Conservation (phyloP, 2,888 invertebrate genomes). For the Acronicta alni region DNA sequence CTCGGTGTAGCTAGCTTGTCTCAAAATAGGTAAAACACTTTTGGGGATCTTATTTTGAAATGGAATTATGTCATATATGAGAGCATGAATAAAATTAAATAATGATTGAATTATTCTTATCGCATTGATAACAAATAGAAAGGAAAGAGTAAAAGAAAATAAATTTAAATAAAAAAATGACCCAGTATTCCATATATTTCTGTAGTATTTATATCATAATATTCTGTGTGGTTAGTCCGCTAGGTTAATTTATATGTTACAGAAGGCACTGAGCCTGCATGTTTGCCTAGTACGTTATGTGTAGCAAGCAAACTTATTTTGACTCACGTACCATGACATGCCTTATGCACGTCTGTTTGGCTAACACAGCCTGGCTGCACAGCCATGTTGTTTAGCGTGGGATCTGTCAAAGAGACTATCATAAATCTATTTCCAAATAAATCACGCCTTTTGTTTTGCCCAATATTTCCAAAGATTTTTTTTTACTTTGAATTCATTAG, state of each 20-base stretch:
- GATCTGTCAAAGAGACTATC: conserved; percentile 36
- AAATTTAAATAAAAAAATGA: too few relatives aligned
- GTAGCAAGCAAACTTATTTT: conserved; percentile 33
- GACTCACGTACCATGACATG: conserved; percentile 53
- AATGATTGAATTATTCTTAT: too few relatives aligned
- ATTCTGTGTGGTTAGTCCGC: conserved; percentile 13
- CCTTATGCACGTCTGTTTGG: conserved; percentile 52
- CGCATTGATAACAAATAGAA: too few relatives aligned
- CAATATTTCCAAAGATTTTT: background rate
- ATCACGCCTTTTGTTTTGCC: background rate
- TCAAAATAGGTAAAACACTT: too few relatives aligned
- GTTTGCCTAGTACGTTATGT: conserved; percentile 42
- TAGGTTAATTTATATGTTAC: conserved; percentile 18
- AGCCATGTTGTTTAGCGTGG: conserved; percentile 49
- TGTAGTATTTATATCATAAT: too few relatives aligned
- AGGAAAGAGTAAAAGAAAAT: too few relatives aligned
- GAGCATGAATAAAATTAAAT: too few relatives aligned
- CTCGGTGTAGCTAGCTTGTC: too few relatives aligned
- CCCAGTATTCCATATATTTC: too few relatives aligned
- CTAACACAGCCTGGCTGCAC: conserved; percentile 50
- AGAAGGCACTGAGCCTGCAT: conserved; percentile 9
- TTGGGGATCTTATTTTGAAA: too few relatives aligned
- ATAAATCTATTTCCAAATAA: conserved; percentile 33
- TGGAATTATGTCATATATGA: too few relatives aligned
- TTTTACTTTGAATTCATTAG: background rate